Evolutionary conservation across 1,140 invertebrate species (phyloP).

Genomic region (Sycophila sp.): DNA sequence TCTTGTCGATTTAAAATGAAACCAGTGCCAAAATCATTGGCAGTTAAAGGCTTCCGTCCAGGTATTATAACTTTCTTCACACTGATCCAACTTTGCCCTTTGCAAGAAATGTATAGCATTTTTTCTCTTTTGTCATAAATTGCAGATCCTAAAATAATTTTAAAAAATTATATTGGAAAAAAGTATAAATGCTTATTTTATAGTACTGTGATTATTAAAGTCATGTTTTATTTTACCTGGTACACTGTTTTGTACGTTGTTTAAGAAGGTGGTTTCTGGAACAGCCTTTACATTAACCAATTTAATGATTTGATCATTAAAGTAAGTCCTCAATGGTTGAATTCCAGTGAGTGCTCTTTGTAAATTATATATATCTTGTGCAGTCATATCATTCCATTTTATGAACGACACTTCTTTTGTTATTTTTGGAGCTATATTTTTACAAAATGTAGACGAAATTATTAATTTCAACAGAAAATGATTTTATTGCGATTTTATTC

Average conservation of each 20-base stretch:
- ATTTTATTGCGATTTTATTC: slow-evolving; percentile 13
- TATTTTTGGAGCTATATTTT: slow-evolving; percentile 76
- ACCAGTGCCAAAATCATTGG: slow-evolving; percentile 76
- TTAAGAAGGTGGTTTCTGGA: slow-evolving; percentile 18
- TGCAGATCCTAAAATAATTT: slow-evolving; percentile 59
- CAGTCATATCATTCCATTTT: slow-evolving; percentile 72
- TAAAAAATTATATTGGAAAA: background rate
- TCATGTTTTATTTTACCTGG: slow-evolving; percentile 41
- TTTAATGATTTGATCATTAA: slow-evolving; percentile 70
- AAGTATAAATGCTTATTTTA: background rate
- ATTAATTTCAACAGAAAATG: background rate
- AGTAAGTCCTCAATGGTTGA: slow-evolving; percentile 71
- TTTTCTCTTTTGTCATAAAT: slow-evolving; percentile 67
- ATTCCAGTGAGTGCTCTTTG: slow-evolving; percentile 74
- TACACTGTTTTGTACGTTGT: slow-evolving; percentile 42
- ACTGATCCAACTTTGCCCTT: slow-evolving; percentile 68
- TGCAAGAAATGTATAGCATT: slow-evolving; percentile 70
- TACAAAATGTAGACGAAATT: slow-evolving; percentile 17
- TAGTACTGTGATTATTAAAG: too few relatives aligned
- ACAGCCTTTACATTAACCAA: slow-evolving; percentile 68
- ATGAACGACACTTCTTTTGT: slow-evolving; percentile 69
- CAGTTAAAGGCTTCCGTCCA: slow-evolving; percentile 71
- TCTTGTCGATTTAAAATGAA: slow-evolving; percentile 67
- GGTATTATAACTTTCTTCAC: slow-evolving; percentile 69
- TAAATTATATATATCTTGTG: slow-evolving; percentile 73